phyloP scores from a whole-genome alignment of 2,888 invertebrate species.

The Drosophila nr. fundita region DNA sequence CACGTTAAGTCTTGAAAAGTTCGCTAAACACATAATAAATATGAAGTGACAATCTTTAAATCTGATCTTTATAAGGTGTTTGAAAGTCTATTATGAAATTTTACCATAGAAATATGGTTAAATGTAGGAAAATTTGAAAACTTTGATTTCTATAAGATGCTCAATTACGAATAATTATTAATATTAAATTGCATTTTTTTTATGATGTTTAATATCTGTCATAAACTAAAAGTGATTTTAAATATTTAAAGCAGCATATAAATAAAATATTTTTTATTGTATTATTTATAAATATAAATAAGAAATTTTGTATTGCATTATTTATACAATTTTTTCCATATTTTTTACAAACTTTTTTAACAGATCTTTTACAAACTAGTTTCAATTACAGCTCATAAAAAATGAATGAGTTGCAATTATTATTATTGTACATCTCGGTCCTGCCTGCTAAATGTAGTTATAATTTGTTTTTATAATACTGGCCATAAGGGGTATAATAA shows the following conservation, averaged over 20 bases:
- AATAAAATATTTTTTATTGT: background rate
- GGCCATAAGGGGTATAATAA: slow-evolving; percentile 27
- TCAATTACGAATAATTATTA: background rate
- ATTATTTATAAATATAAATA: background rate
- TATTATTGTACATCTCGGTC: slow-evolving; percentile 21
- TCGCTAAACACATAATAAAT: background rate
- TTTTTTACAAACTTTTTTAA: background rate
- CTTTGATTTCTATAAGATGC: background rate
- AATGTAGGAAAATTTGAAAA: background rate
- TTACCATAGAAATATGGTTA: background rate
- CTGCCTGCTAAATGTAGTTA: slow-evolving; percentile 10
- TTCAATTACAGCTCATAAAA: slow-evolving; percentile 45
- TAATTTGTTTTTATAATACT: slow-evolving; percentile 17
- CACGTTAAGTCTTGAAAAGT: background rate
- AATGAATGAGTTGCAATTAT: slow-evolving; percentile 22
- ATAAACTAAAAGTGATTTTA: background rate
- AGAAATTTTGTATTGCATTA: background rate
- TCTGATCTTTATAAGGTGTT: background rate
- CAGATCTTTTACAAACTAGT: slow-evolving; percentile 39
- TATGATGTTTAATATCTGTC: background rate
- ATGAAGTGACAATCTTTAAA: background rate
- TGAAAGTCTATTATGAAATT: background rate
- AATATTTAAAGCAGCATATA: background rate
- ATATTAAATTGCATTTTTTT: background rate
- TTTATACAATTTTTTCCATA: background rate